Percentiles rank a stretch among this genome's conserved stretches.
phyloP scores from a whole-genome alignment of 2,113 vertebrate species.

The Polyodon spathula region DNA sequence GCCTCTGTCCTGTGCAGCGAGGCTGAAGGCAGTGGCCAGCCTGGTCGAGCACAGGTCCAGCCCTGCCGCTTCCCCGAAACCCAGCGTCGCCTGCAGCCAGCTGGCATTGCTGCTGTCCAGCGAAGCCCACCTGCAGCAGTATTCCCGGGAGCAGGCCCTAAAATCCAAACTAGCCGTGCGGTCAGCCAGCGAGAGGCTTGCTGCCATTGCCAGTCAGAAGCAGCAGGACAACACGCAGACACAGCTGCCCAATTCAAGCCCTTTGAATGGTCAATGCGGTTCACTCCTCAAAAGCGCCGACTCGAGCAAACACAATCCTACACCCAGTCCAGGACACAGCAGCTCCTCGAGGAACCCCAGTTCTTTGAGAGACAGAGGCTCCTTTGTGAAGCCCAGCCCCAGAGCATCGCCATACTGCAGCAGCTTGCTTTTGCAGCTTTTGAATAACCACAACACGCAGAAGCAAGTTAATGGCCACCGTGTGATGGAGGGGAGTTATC shows the following conservation, averaged over 20 bases:
- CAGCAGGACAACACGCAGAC: slow-evolving; percentile 70
- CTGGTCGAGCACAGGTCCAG: slow-evolving; percentile 89
- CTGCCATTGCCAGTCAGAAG: slow-evolving; percentile 81
- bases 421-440: slow-evolving; percentile 85
- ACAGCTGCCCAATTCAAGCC: slow-evolving; percentile 60
- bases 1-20: slow-evolving; percentile 78
- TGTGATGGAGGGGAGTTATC: slow-evolving; percentile 62
- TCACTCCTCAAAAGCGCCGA: slow-evolving; percentile 54
- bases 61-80: slow-evolving; percentile 84
- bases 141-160: slow-evolving; percentile 88
- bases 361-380: slow-evolving; percentile 62
- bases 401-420: slow-evolving; percentile 79
- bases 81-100: slow-evolving; percentile 92
- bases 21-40: slow-evolving; percentile 87
- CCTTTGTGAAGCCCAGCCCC: slow-evolving; percentile 61
- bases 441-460: slow-evolving; percentile 86
- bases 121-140: slow-evolving; percentile 94
- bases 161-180: slow-evolving; percentile 86
- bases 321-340: slow-evolving; percentile 54
- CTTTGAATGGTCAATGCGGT: slow-evolving; percentile 68
- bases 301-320: slow-evolving; percentile 54
- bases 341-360: slow-evolving; percentile 48
- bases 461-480: slow-evolving; percentile 67
- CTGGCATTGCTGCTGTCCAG: slow-evolving; percentile 91
- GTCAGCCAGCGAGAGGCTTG: slow-evolving; percentile 85